Conservation (phyloP, 2,113 vertebrate genomes). For the Phylloscopus trochiloides region DNA sequence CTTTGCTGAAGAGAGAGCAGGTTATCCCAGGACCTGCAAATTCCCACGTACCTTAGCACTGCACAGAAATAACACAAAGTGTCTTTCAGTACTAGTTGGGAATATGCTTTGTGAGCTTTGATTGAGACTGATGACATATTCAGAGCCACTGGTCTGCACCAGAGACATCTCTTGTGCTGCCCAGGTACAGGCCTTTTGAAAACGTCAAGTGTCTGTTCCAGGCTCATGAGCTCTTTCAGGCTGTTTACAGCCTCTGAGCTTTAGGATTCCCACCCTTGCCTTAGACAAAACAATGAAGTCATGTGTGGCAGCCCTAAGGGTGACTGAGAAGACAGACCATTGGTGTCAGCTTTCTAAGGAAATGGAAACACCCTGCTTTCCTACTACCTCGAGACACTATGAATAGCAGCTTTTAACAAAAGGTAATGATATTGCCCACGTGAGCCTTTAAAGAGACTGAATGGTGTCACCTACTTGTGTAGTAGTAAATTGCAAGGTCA, state of each 20-base stretch:
- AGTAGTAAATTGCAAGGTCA: background rate
- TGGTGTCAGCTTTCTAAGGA: background rate
- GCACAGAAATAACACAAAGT: background rate
- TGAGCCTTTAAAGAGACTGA: background rate
- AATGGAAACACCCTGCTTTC: background rate
- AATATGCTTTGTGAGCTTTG: background rate
- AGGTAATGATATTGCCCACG: background rate
- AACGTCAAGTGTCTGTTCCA: background rate
- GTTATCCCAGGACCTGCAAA: background rate
- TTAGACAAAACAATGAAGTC: background rate
- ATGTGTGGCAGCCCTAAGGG: background rate
- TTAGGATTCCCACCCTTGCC: background rate
- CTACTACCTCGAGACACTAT: background rate
- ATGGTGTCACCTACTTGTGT: background rate
- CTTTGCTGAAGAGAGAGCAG: background rate
- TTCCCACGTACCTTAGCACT: background rate
- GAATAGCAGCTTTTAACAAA: background rate
- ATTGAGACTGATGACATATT: background rate
- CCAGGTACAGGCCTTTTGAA: background rate
- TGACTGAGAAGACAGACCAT: background rate
- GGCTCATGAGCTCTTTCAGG: background rate
- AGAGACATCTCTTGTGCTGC: background rate
- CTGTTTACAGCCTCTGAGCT: background rate
- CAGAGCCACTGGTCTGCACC: background rate
- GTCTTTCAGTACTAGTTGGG: background rate